These are phyloP conservation scores for Trissolcus japonicus DNA, from an alignment of 2,888 invertebrate species.

Conservation along the genomic window DNA sequence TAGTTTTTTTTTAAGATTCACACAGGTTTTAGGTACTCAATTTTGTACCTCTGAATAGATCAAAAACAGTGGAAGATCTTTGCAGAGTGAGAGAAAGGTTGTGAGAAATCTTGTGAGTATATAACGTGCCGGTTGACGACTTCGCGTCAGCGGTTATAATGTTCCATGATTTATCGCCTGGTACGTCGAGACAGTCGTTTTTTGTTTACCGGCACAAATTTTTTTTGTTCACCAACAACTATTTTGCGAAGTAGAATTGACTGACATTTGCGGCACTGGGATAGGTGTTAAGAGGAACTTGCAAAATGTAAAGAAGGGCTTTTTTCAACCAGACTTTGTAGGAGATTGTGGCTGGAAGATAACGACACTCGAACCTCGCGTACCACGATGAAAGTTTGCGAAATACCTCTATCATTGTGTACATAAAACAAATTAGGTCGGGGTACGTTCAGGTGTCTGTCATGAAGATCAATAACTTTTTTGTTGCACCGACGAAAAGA, in stretches of 20 bases:
- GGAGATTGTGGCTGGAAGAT: slow-evolving; percentile 17
- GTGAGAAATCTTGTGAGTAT: slow-evolving; percentile 36
- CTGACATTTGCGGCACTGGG: slow-evolving; percentile 33
- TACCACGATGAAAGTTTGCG: slow-evolving; percentile 35
- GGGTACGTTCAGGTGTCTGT: slow-evolving; percentile 22
- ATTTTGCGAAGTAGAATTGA: slow-evolving; percentile 29
- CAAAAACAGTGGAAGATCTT: neutral
- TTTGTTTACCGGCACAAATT: slow-evolving; percentile 25
- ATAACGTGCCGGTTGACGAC: slow-evolving; percentile 34
- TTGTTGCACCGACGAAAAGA: no score
- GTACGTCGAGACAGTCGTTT: slow-evolving; percentile 39
- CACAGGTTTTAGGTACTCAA: no score
- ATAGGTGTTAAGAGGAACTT: slow-evolving; percentile 42
- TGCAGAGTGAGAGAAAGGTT: slow-evolving; percentile 10
- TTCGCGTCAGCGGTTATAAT: slow-evolving; percentile 38
- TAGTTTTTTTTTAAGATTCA: no score
- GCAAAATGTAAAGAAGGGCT: slow-evolving; percentile 40
- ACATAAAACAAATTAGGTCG: slow-evolving; percentile 28
- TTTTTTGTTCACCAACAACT: slow-evolving; percentile 22
- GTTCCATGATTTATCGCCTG: slow-evolving; percentile 50
- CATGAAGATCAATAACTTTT: neutral
- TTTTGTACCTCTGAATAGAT: slow-evolving; percentile 19
- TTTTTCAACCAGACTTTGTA: slow-evolving; percentile 13
- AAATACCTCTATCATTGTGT: slow-evolving; percentile 30
- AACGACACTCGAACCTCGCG: slow-evolving; percentile 6